Evolutionary conservation across 2,888 invertebrate species (phyloP).

Genomic region (Leucophenga maculata): DNA sequence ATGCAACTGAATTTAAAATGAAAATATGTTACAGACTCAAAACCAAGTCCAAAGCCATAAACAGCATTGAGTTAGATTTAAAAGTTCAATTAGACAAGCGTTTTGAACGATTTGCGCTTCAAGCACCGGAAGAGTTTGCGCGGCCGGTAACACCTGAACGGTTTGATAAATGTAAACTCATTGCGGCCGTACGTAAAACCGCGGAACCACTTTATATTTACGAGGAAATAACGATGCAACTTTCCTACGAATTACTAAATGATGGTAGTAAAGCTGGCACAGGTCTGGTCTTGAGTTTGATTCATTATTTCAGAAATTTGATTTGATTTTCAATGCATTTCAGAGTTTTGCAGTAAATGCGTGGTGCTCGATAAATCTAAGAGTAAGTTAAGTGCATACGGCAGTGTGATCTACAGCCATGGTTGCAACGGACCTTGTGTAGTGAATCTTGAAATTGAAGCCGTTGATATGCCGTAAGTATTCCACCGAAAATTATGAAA

Average conservation of each 20-base stretch:
- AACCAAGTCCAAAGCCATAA: conserved; percentile 73
- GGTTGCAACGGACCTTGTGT: conserved; percentile 20
- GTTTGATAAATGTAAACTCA: too few species aligned
- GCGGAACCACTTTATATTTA: neutral
- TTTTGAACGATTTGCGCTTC: neutral
- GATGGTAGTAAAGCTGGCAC: neutral
- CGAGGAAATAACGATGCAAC: conserved; percentile 46
- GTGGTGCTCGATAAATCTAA: conserved; percentile 40
- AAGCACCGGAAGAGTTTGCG: neutral
- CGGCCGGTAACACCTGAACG: too few species aligned
- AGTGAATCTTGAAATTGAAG: conserved; percentile 15
- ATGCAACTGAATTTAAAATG: conserved; percentile 42
- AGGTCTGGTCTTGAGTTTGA: too few species aligned
- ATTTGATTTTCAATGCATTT: too few species aligned
- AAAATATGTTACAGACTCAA: conserved; percentile 44
- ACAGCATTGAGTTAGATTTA: neutral
- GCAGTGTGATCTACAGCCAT: conserved; percentile 33
- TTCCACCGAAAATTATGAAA: neutral
- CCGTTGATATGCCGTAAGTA: conserved; percentile 28
- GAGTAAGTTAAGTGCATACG: conserved; percentile 9
- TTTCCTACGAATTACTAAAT: conserved; percentile 40
- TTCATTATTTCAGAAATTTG: too few species aligned
- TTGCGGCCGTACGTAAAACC: too few species aligned
- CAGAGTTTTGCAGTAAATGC: conserved; percentile 50
- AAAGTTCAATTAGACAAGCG: neutral